Evolutionary conservation across 2,888 invertebrate species (phyloP).

Genomic region (Cotesia congregata): DNA sequence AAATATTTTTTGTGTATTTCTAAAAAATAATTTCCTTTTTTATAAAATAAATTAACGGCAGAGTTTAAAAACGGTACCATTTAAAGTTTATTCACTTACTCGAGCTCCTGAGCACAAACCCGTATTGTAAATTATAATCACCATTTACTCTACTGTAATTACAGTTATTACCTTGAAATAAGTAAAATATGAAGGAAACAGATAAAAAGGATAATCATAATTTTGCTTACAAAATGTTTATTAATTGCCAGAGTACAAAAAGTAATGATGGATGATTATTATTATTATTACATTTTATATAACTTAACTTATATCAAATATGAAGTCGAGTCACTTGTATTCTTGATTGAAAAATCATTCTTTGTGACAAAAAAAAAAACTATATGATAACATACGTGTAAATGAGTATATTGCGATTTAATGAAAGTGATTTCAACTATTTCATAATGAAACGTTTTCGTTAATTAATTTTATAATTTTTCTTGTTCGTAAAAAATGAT

Average conservation of each 20-base stretch:
- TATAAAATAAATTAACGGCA: too few relatives aligned
- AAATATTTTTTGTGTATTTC: too few relatives aligned
- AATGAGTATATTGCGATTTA: constrained; percentile 35
- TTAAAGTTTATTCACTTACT: background rate
- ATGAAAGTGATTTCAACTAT: background rate
- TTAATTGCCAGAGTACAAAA: constrained; percentile 69
- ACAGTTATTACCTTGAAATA: background rate
- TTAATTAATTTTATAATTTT: constrained; percentile 20
- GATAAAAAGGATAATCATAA: background rate
- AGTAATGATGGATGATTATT: constrained; percentile 59
- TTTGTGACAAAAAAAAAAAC: constrained; percentile 45
- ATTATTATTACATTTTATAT: constrained; percentile 50
- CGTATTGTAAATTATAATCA: background rate
- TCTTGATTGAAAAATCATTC: constrained; percentile 20
- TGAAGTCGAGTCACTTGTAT: constrained; percentile 33
- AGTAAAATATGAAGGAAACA: background rate
- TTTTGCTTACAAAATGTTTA: constrained; percentile 57
- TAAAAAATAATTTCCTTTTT: too few relatives aligned
- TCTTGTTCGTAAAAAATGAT: constrained; percentile 9
- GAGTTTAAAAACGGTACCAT: background rate
- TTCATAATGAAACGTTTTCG: background rate
- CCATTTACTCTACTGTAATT: background rate
- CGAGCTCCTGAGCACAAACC: background rate
- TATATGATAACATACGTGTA: constrained; percentile 41
- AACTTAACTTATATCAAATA: constrained; percentile 56